These are phyloP conservation scores for Akabosia matsudoensis DNA, from an alignment of 1,140 invertebrate genomes.

Conservation along the genomic window DNA sequence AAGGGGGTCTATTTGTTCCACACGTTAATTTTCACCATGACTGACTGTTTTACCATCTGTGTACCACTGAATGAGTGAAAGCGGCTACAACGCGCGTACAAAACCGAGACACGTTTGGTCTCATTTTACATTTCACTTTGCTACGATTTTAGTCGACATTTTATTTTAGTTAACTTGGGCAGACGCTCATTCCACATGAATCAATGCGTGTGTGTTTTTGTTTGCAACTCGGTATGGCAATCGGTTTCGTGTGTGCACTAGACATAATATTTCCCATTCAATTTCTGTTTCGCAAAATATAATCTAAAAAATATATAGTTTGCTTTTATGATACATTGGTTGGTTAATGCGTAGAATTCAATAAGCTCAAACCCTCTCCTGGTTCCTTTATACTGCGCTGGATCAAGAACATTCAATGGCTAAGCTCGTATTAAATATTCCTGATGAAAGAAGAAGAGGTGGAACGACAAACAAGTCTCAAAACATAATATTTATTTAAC, in stretches of 20 bases:
- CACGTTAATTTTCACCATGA: slow-evolving; percentile 40
- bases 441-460: slow-evolving; percentile 11
- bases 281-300: background rate
- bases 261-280: background rate
- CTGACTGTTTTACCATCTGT: slow-evolving; percentile 17
- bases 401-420: background rate
- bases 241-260: background rate
- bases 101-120: background rate
- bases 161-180: slow-evolving; percentile 14
- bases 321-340: too few species aligned
- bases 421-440: background rate
- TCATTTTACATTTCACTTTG: slow-evolving; percentile 18
- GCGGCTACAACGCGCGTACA: background rate
- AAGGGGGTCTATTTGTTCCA: slow-evolving; percentile 34
- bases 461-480: slow-evolving; percentile 20
- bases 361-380: too few species aligned
- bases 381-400: too few species aligned
- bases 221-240: too few species aligned
- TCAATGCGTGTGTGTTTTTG: slow-evolving; percentile 12
- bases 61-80: background rate
- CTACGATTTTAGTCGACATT: slow-evolving; percentile 12
- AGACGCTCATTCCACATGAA: slow-evolving; percentile 6
- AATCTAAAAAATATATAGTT: too few species aligned
- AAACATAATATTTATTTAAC: slow-evolving; percentile 23
- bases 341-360: too few species aligned